phyloP scores from a whole-genome alignment of 1,140 invertebrate genomes.

The Diorhabda carinulata region DNA sequence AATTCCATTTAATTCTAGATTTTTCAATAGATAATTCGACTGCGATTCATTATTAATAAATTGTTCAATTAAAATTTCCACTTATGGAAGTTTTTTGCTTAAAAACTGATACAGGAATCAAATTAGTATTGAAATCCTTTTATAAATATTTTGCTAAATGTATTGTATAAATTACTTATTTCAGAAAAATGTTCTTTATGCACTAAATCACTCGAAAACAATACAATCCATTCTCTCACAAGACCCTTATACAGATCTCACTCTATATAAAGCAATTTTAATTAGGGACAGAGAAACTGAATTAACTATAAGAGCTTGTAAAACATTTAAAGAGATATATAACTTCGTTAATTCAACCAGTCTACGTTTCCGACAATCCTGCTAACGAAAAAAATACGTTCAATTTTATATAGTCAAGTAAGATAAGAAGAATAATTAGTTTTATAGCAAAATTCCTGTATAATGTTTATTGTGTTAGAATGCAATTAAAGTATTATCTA shows the following conservation, averaged over 20 bases:
- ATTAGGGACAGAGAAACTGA: background rate
- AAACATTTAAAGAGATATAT: conserved; percentile 3
- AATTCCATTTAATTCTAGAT: no score
- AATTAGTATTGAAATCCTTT: no score
- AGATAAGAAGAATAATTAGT: background rate
- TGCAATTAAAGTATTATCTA: background rate
- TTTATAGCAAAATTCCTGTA: background rate
- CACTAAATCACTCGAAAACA: no score
- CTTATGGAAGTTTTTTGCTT: no score
- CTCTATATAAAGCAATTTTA: conserved; percentile 3
- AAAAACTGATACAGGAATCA: no score
- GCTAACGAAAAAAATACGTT: background rate
- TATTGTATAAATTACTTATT: no score
- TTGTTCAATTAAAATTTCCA: no score
- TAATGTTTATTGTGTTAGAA: background rate
- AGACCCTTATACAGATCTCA: conserved; percentile 2
- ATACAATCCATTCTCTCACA: background rate
- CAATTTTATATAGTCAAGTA: background rate
- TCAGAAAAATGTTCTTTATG: no score
- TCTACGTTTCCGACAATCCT: background rate
- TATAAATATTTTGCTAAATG: no score
- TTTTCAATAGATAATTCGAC: no score
- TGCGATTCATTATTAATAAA: no score
- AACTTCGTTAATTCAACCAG: background rate
- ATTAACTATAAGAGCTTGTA: background rate